phyloP scores from a whole-genome alignment of 2,113 vertebrate species.

The Mus pahari region DNA sequence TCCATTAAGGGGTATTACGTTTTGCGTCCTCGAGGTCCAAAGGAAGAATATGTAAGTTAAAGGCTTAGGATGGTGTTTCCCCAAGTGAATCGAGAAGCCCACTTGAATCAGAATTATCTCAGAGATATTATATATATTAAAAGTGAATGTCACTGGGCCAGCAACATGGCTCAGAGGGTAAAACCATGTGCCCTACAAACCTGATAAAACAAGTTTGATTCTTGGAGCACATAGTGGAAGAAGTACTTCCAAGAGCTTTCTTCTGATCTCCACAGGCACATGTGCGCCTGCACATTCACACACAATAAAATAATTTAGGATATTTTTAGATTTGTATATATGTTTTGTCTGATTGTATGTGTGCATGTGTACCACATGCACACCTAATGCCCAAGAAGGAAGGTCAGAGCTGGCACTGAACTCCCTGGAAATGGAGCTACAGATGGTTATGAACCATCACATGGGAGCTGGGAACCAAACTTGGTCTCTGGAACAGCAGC shows the following conservation, averaged over 20 bases:
- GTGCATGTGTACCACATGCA: neutral
- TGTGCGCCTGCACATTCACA: neutral
- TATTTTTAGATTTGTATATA: neutral
- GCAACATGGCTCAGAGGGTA: neutral
- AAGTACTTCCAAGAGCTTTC: neutral
- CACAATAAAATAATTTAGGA: neutral
- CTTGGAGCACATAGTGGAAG: neutral
- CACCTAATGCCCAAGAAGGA: neutral
- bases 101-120: conserved; percentile 9
- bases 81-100: neutral
- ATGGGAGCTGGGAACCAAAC: neutral
- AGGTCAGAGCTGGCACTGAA: neutral
- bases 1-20: neutral
- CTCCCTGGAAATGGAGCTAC: neutral
- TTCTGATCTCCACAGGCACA: neutral
- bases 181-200: neutral
- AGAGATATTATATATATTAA: neutral
- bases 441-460: neutral
- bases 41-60: conserved; percentile 25
- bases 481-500: neutral
- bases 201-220: neutral
- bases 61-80: neutral
- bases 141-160: neutral
- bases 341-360: neutral
- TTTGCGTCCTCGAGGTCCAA: conserved; percentile 31